Evolutionary conservation across 35 echinoderm and acorn worm genomes (phyloP), one percentile per base, ranked within the genome.

Genomic region (Anneissia japonica): DNA sequence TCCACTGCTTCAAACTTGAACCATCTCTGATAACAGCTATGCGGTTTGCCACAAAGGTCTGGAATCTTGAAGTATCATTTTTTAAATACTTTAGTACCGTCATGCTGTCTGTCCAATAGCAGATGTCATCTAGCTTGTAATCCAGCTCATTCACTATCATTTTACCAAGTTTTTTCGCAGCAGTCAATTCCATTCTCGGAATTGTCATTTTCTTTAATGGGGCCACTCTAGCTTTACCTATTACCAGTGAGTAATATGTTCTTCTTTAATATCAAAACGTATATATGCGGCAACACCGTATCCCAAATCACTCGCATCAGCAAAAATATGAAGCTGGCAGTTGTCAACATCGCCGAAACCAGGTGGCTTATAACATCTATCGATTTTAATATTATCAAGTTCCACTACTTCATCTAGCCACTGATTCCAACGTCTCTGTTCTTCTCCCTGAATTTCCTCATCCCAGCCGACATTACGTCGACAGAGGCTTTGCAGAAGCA

Each of bases 181-280:
- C 73, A 35, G 37, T 46, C 36, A 51, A 86, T 86, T 93, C 91
- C 39, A 93, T 73, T 32, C 91, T 89, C 6, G 82, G 87, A 32
- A 90, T 86, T 6, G 87, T 84, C 29, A 90, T 43, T 0, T 43
- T 80, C 41, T 90, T 84, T n/a, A 75, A 30, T 3, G 32, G 64
- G 31, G 84, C 14, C 16, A 76, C 64, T 36, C 32, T 86, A 0
- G 74, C 32, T 31, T 86, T 81, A 21, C 77, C 40, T 28, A 51
- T 88, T 13, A 84, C 12, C 12, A 75, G 32, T 75, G 26, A n/a
- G 12, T 12, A 13, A 64, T n/a, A 13, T 64, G 51, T 13, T n/a
- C 51, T 64, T n/a, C n/a, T 12, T 64, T 64, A n/a, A 13, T n/a
- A 64, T n/a, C n/a, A 64, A 64, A n/a, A 30, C 73, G 26, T 30